These are phyloP conservation scores for Drosophila leontia DNA, from an alignment of 1,140 invertebrate species.

Conservation along the genomic window DNA sequence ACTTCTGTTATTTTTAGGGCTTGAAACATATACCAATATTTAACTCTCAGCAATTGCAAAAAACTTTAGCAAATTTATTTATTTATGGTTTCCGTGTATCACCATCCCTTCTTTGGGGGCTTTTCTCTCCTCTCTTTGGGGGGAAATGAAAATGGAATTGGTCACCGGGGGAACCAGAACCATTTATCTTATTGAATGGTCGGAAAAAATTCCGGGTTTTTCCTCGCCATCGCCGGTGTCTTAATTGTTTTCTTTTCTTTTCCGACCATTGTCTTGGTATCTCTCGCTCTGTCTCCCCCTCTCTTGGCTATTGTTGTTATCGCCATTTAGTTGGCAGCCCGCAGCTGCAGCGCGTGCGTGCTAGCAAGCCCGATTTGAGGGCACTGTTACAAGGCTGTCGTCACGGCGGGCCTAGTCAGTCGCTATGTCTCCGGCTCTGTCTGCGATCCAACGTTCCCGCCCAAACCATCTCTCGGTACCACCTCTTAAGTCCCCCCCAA, in stretches of 20 bases:
- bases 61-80: not conserved
- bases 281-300: not conserved
- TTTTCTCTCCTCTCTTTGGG: not conserved
- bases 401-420: constrained; percentile 40
- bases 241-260: constrained; percentile 39
- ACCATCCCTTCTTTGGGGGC: not conserved
- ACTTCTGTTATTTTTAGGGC: not conserved
- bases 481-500: constrained; percentile 13
- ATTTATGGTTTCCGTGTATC: constrained; percentile 3
- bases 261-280: constrained; percentile 30
- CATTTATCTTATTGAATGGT: constrained; percentile 48
- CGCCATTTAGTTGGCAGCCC: constrained; percentile 37
- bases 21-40: not conserved
- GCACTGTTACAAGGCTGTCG: constrained; percentile 78
- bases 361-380: constrained; percentile 69
- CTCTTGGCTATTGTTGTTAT: constrained; percentile 26
- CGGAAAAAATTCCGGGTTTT: constrained; percentile 36
- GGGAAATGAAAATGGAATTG: constrained; percentile 25
- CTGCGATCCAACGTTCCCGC: constrained; percentile 21
- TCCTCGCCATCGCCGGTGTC: not conserved
- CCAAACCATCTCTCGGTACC: not conserved
- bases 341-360: constrained; percentile 66
- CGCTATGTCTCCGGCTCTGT: constrained; percentile 31
- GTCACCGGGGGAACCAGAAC: constrained; percentile 34
- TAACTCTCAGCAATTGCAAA: not conserved